Evolutionary conservation across 1,140 invertebrate species (phyloP).

Genomic region (Temnothorax nylanderi): DNA sequence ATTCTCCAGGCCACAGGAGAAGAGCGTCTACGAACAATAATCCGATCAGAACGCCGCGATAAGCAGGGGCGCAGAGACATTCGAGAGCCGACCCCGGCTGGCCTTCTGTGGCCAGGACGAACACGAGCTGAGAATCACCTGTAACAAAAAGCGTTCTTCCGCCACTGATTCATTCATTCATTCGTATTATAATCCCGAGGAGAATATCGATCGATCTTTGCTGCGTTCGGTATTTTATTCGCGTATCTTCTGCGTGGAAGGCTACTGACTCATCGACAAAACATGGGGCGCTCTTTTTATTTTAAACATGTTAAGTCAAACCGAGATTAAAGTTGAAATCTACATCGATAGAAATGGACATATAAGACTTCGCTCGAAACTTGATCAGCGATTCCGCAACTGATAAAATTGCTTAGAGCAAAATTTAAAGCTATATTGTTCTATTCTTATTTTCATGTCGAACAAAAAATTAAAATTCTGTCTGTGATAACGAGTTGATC

Average conservation of each 20-base stretch:
- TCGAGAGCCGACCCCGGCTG: slow-evolving; percentile 67
- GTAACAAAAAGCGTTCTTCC: slow-evolving; percentile 27
- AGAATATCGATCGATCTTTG: neutral
- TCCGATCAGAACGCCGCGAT: slow-evolving; percentile 72
- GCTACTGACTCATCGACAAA: neutral
- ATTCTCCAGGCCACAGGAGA: slow-evolving; percentile 82
- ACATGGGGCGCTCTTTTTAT: neutral
- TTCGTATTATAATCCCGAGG: neutral
- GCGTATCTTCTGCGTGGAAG: neutral
- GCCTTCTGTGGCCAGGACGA: slow-evolving; percentile 81
- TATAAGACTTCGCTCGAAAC: too few species aligned
- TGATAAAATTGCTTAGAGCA: too few species aligned
- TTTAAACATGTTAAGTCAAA: neutral
- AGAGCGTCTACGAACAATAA: slow-evolving; percentile 76
- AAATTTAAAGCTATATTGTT: too few species aligned
- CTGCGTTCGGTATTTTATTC: too few species aligned
- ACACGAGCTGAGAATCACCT: slow-evolving; percentile 80
- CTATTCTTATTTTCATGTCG: too few species aligned
- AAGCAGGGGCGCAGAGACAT: slow-evolving; percentile 72
- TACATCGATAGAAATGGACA: too few species aligned
- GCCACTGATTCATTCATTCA: neutral
- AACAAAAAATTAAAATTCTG: too few species aligned
- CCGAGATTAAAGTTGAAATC: too few species aligned
- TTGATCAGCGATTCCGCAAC: too few species aligned
- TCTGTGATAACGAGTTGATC: too few species aligned